Conservation (phyloP, 2,113 vertebrate species). For the Sitta europaea region DNA sequence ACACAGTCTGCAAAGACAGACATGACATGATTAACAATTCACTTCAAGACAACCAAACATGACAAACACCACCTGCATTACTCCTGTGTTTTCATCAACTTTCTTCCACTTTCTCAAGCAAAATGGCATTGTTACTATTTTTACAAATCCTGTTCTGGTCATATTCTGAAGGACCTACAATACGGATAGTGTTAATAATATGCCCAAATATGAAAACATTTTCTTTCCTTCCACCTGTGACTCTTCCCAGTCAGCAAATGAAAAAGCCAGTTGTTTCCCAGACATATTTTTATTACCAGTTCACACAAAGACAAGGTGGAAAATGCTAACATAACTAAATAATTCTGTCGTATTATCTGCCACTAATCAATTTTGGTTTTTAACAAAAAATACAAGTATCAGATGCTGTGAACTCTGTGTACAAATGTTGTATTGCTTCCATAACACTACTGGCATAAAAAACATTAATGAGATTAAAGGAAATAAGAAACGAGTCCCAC, state of each 20-base stretch:
- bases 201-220: not conserved
- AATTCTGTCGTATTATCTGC: not conserved
- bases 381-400: not conserved
- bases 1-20: not conserved
- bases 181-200: not conserved
- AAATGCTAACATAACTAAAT: not conserved
- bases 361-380: not conserved
- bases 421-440: not conserved
- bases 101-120: not conserved
- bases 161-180: not conserved
- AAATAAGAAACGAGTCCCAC: not conserved
- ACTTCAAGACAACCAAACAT: not conserved
- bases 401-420: not conserved
- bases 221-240: not conserved
- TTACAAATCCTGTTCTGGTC: not conserved
- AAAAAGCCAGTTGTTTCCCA: not conserved
- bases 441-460: not conserved
- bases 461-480: not conserved
- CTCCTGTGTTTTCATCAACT: not conserved
- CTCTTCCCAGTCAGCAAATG: not conserved
- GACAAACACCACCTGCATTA: not conserved
- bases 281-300: not conserved
- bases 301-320: not conserved
- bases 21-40: not conserved
- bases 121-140: not conserved